Evolutionary conservation across 2,888 invertebrate genomes (phyloP).

Genomic region (Darwinula stevensoni): DNA sequence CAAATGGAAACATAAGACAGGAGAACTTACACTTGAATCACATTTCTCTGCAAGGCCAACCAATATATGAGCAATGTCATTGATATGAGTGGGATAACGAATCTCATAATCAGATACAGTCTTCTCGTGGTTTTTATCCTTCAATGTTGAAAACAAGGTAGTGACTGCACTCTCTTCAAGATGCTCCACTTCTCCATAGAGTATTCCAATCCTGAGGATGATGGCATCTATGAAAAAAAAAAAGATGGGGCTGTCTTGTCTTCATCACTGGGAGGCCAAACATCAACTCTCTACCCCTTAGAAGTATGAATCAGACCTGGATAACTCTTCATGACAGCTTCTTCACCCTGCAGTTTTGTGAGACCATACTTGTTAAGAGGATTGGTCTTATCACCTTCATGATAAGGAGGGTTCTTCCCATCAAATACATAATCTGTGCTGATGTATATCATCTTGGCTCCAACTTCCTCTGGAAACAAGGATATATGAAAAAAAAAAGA

Average conservation of each 20-base stretch:
- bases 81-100: conserved; percentile 19
- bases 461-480: conserved; percentile 11
- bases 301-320: conserved; percentile 12
- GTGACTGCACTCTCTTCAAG: conserved; percentile 21
- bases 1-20: too few relatives aligned
- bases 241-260: neutral
- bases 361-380: conserved; percentile 22
- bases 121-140: too few relatives aligned
- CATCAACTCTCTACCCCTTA: neutral
- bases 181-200: conserved; percentile 20
- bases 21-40: too few relatives aligned
- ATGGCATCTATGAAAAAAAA: conserved; percentile 15
- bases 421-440: conserved; percentile 26
- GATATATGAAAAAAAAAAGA: too few relatives aligned
- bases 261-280: neutral
- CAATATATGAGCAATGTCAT: conserved; percentile 18
- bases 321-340: conserved; percentile 13
- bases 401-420: conserved; percentile 20
- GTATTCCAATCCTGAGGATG: conserved; percentile 20
- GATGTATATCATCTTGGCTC: conserved; percentile 19
- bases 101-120: conserved; percentile 18
- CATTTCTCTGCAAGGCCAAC: too few relatives aligned
- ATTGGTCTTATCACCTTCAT: conserved; percentile 15
- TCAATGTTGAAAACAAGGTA: too few relatives aligned
- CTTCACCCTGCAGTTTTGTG: conserved; percentile 21